Evolutionary conservation across 1,140 invertebrate genomes (phyloP).

Genomic region (Linepithema humile): DNA sequence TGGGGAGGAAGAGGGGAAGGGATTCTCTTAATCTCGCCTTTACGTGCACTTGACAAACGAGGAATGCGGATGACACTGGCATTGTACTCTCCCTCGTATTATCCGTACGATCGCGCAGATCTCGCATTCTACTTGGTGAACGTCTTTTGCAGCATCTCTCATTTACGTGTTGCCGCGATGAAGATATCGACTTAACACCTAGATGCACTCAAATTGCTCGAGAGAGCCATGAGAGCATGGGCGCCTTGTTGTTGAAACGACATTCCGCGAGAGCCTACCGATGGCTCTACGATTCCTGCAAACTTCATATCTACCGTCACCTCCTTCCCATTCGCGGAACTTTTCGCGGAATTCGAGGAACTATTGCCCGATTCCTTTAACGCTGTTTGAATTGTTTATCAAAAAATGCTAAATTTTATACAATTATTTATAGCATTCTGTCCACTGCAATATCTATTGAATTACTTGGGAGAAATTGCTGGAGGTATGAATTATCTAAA

Average conservation of each 20-base stretch:
- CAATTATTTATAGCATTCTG: too few species aligned
- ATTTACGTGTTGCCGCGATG: slow-evolving; percentile 62
- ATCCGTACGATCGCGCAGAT: slow-evolving; percentile 70
- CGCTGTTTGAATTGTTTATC: background rate
- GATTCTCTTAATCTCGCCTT: slow-evolving; percentile 72
- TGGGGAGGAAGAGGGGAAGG: background rate
- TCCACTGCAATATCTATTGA: too few species aligned
- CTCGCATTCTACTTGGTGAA: slow-evolving; percentile 60
- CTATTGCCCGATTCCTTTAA: background rate
- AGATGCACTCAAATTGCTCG: slow-evolving; percentile 54
- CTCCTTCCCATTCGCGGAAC: background rate
- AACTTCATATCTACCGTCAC: slow-evolving; percentile 27
- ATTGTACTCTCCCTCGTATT: slow-evolving; percentile 63
- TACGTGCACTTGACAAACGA: slow-evolving; percentile 72
- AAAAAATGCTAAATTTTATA: too few species aligned
- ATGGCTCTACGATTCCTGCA: slow-evolving; percentile 44
- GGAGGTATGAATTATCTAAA: too few species aligned
- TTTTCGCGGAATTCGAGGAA: background rate
- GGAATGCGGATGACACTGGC: slow-evolving; percentile 72
- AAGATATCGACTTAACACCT: slow-evolving; percentile 65
- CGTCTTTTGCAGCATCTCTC: slow-evolving; percentile 61
- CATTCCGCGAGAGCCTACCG: slow-evolving; percentile 10
- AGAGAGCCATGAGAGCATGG: background rate
- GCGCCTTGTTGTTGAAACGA: slow-evolving; percentile 23
- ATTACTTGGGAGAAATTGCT: too few species aligned